Conservation (phyloP, 2,797 vertebrate genomes). For the Enteromius afrohamiltoni region DNA sequence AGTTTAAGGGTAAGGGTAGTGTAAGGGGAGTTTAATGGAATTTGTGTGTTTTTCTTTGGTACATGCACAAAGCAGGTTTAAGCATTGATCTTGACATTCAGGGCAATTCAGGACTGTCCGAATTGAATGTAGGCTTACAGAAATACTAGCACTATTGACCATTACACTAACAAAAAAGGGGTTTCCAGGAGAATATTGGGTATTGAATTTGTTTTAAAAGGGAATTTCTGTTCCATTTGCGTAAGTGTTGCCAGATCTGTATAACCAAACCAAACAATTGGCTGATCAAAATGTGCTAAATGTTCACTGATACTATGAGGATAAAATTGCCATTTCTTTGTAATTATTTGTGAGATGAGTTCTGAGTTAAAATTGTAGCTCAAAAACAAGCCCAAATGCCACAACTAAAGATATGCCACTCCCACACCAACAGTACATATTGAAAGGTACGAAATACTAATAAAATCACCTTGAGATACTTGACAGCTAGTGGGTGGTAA, state of each 20-base stretch:
- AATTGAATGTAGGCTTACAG: background rate
- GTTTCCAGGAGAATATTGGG: background rate
- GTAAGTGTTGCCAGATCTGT: background rate
- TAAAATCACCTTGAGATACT: too few relatives aligned
- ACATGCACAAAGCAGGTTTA: background rate
- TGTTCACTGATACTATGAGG: background rate
- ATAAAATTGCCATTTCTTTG: background rate
- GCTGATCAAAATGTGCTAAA: background rate
- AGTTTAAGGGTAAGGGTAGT: conserved; percentile 28
- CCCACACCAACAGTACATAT: background rate
- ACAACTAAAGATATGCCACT: background rate
- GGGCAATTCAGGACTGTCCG: background rate
- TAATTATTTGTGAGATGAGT: background rate
- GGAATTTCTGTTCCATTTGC: background rate
- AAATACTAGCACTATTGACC: background rate
- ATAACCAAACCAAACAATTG: background rate
- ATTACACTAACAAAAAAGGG: background rate
- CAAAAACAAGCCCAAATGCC: background rate
- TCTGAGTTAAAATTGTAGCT: too few relatives aligned
- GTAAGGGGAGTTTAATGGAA: conserved; percentile 17
- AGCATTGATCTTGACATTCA: conserved; percentile 16
- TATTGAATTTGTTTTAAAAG: background rate
- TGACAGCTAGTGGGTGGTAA: too few relatives aligned
- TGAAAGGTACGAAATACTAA: background rate
- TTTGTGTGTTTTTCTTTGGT: conserved; percentile 24